A percentile compares a stretch with the other conserved stretches of the same genome.
Evolutionary conservation across 2,797 vertebrate species (phyloP).

Genomic region (Macropus fuliginosus): DNA sequence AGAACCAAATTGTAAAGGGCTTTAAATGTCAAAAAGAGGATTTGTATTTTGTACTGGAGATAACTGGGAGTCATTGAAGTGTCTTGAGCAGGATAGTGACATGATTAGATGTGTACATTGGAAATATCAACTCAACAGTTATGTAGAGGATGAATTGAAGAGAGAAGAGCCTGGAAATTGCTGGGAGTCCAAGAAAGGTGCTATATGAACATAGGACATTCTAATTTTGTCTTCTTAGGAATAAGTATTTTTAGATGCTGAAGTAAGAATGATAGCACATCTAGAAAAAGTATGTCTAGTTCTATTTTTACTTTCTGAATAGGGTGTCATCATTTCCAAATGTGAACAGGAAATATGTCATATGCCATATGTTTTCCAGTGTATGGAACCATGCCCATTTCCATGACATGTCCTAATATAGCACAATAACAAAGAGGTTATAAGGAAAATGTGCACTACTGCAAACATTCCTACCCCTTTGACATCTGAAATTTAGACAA

Average conservation of each 20-base stretch:
- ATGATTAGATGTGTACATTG: neutral
- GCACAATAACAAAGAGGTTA: conserved; percentile 54
- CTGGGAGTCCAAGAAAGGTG: neutral
- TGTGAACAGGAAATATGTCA: conserved; percentile 44
- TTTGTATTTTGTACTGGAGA: neutral
- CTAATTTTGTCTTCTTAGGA: neutral
- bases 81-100: neutral
- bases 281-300: conserved; percentile 48
- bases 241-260: conserved; percentile 61
- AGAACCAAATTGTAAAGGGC: neutral
- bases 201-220: neutral
- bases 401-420: conserved; percentile 62
- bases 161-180: neutral
- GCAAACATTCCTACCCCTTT: neutral
- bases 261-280: conserved; percentile 53
- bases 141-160: neutral
- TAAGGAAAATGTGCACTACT: conserved; percentile 29
- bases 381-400: conserved; percentile 56
- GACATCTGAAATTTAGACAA: conserved; percentile 42
- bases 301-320: conserved; percentile 59
- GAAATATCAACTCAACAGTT: neutral
- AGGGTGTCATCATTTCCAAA: conserved; percentile 65
- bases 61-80: neutral
- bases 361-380: conserved; percentile 65
- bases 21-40: neutral